Evolutionary conservation across 2,888 invertebrate species (phyloP).

Genomic region (Fragum fragum): DNA sequence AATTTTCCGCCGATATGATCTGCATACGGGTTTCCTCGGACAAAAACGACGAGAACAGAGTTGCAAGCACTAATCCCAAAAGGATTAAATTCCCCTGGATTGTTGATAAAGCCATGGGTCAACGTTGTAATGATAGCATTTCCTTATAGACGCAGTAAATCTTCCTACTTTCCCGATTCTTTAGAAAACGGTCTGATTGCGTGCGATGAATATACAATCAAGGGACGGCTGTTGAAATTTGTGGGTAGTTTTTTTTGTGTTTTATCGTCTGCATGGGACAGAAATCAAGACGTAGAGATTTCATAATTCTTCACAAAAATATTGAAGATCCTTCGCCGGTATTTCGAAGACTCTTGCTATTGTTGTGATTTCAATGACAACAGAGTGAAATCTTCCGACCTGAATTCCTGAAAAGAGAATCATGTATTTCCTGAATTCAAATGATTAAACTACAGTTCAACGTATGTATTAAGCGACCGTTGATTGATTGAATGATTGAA

Average conservation of each 20-base stretch:
- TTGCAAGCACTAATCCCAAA: not conserved
- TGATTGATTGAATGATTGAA: no score
- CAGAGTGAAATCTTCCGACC: not conserved
- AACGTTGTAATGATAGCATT: constrained; percentile 12
- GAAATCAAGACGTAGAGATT: not conserved
- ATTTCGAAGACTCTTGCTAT: not conserved
- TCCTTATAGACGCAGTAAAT: constrained; percentile 8
- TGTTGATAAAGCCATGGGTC: constrained; percentile 11
- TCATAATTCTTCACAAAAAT: not conserved
- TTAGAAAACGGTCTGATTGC: not conserved
- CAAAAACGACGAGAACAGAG: not conserved
- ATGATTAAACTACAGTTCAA: no score
- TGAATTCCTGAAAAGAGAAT: no score
- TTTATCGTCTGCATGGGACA: not conserved
- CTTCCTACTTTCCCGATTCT: not conserved
- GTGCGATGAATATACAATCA: constrained; percentile 8
- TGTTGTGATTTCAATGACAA: not conserved
- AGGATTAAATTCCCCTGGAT: not conserved
- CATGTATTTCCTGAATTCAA: no score
- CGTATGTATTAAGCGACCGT: no score
- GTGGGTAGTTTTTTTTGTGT: constrained; percentile 3
- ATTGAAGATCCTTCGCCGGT: not conserved
- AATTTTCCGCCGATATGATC: not conserved
- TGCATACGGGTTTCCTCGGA: constrained; percentile 26
- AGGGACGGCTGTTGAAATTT: not conserved